Evolutionary conservation across 2,888 invertebrate species (phyloP).

Genomic region (Pantelozetes paolii): DNA sequence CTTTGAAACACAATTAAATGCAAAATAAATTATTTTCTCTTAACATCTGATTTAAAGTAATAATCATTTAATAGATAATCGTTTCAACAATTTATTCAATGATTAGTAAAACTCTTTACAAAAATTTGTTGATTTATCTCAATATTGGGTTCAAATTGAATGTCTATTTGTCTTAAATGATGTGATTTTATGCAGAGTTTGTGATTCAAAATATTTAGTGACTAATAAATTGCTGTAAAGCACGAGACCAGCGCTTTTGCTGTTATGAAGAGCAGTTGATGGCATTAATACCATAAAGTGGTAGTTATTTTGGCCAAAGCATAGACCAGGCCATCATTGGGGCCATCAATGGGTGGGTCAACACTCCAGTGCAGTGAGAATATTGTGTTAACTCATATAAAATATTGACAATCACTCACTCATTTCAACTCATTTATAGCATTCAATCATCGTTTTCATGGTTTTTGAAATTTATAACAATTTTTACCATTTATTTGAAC

Average conservation of each 20-base stretch:
- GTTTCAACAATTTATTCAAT: not conserved
- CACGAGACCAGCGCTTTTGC: slow-evolving; percentile 6
- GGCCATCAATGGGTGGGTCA: slow-evolving; percentile 20
- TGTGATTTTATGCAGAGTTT: not conserved
- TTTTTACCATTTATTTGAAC: no score
- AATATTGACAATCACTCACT: slow-evolving; percentile 3
- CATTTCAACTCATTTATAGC: not conserved
- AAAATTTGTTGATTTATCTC: not conserved
- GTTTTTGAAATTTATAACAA: not conserved
- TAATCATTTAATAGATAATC: not conserved
- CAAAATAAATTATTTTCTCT: not conserved
- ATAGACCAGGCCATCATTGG: not conserved
- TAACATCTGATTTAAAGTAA: not conserved
- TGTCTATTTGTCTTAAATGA: slow-evolving; percentile 17
- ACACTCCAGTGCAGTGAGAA: not conserved
- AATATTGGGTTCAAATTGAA: not conserved
- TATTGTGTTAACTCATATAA: not conserved
- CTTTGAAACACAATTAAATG: not conserved
- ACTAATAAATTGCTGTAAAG: slow-evolving; percentile 26
- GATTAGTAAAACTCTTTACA: not conserved
- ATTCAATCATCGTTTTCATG: slow-evolving; percentile 7
- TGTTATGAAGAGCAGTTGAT: not conserved
- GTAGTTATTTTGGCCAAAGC: not conserved
- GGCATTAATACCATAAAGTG: slow-evolving; percentile 18
- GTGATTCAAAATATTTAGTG: not conserved